phyloP scores from a whole-genome alignment of 2,113 vertebrate species.

The Oreotragus oreotragus region DNA sequence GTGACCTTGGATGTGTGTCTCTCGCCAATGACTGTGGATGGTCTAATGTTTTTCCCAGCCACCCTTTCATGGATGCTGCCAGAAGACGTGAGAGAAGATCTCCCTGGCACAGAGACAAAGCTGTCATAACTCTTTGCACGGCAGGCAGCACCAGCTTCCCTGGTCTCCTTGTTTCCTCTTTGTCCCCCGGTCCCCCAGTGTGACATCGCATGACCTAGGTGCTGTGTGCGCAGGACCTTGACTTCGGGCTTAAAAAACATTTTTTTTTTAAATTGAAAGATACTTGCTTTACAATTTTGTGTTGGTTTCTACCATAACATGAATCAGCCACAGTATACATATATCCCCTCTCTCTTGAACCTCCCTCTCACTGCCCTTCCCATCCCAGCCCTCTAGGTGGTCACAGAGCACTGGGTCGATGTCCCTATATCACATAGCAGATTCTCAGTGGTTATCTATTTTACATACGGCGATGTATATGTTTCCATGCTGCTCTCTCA shows the following conservation, averaged over 20 bases:
- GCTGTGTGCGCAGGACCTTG: neutral
- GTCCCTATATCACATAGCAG: neutral
- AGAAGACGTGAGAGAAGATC: neutral
- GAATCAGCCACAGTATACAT: neutral
- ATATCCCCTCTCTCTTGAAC: neutral
- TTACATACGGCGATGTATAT: neutral
- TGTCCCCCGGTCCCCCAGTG: neutral
- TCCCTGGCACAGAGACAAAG: neutral
- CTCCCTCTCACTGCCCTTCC: neutral
- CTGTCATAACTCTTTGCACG: accelerated
- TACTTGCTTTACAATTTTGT: neutral
- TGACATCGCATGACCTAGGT: accelerated
- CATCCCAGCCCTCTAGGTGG: neutral
- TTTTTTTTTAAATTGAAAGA: neutral
- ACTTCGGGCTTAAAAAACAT: neutral
- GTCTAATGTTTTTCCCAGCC: neutral
- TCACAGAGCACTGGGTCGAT: neutral
- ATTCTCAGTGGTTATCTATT: neutral
- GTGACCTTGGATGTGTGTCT: neutral
- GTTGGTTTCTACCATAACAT: neutral
- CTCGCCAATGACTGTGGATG: accelerated
- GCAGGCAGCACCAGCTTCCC: accelerated
- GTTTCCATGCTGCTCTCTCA: neutral
- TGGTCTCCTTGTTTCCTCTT: neutral
- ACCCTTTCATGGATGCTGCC: neutral